A percentile compares a stretch with the other conserved stretches of the same genome.
Evolutionary conservation across 1,140 invertebrate species (phyloP).

Genomic region (Scylla paramamosain): DNA sequence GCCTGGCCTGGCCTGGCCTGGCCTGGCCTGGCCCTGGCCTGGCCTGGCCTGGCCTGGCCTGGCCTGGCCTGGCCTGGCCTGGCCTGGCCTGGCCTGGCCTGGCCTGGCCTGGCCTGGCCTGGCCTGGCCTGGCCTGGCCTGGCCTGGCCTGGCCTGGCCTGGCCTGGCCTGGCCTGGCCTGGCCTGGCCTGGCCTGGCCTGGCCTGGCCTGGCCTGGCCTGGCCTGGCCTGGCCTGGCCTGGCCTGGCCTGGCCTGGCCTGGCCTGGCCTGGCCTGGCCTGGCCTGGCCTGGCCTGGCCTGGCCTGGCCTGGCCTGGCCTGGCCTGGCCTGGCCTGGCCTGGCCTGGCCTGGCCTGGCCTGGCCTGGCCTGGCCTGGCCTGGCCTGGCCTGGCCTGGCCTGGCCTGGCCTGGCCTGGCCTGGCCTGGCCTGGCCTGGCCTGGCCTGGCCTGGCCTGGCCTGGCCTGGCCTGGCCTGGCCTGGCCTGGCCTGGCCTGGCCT

Average conservation of each 20-base stretch:
- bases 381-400: constrained; percentile 35
- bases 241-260: constrained; percentile 39
- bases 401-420: constrained; percentile 69
- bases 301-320: constrained; percentile 41
- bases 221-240: constrained; percentile 70
- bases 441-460: constrained; percentile 43
- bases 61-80: constrained; percentile 57
- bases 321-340: constrained; percentile 57
- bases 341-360: constrained; percentile 49
- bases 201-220: background rate
- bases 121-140: constrained; percentile 55
- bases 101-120: constrained; percentile 52
- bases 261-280: constrained; percentile 42
- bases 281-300: constrained; percentile 21
- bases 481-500: constrained; percentile 75
- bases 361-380: background rate
- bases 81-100: constrained; percentile 57
- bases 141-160: constrained; percentile 43
- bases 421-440: constrained; percentile 55
- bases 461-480: constrained; percentile 53
- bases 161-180: constrained; percentile 31
- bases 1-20: constrained; percentile 47
- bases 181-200: constrained; percentile 77
- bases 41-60: constrained; percentile 47
- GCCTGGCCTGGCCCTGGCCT: constrained; percentile 39